Conservation (phyloP, 2,888 invertebrate genomes). For the Ptilodon capucinus region DNA sequence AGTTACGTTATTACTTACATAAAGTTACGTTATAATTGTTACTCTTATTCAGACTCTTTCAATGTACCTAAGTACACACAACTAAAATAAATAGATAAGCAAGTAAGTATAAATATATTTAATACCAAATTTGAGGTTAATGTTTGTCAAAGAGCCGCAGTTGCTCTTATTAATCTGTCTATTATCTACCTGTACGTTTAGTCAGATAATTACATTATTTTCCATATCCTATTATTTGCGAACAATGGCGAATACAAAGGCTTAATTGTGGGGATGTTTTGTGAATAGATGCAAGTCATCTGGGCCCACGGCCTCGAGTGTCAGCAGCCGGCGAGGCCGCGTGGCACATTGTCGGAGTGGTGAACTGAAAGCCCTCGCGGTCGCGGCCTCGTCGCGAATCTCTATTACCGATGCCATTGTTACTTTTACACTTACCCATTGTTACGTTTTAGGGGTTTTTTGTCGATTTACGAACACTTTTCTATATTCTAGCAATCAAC, state of each 20-base stretch:
- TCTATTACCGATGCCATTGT: conserved; percentile 24
- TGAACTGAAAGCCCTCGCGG: conserved; percentile 24
- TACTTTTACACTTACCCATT: conserved; percentile 16
- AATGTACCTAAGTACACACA: too few relatives aligned
- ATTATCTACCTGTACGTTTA: too few relatives aligned
- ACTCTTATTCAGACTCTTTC: too few relatives aligned
- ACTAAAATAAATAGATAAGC: too few relatives aligned
- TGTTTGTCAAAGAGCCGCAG: too few relatives aligned
- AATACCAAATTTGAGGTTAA: too few relatives aligned
- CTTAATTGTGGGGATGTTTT: conserved; percentile 27
- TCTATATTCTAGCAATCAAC: not conserved
- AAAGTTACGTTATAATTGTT: too few relatives aligned
- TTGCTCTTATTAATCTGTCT: not conserved
- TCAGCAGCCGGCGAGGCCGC: conserved; percentile 36
- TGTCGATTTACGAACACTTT: not conserved
- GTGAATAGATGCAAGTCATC: conserved; percentile 24
- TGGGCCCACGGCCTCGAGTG: conserved; percentile 16
- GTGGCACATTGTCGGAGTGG: conserved; percentile 23
- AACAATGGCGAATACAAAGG: conserved; percentile 22
- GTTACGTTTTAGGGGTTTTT: not conserved
- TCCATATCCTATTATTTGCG: conserved; percentile 3
- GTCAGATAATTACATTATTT: conserved; percentile 9
- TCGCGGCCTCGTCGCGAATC: conserved; percentile 24
- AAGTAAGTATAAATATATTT: too few relatives aligned
- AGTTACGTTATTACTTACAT: too few relatives aligned